Conservation (phyloP, 2,113 vertebrate genomes). For the Oxyura jamaicensis region DNA sequence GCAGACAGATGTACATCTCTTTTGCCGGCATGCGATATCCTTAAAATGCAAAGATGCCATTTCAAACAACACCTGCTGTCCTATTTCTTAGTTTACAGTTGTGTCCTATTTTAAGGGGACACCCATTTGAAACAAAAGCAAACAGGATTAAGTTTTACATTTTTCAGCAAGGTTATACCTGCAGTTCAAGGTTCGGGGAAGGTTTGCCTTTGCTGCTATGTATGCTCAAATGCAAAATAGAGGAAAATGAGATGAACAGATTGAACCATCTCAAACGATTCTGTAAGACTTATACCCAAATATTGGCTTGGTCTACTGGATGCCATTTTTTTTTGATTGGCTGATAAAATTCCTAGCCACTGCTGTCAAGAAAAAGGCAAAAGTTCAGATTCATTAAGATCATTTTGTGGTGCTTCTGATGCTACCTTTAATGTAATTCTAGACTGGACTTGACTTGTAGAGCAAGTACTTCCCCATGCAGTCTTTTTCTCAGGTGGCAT, state of each 20-base stretch:
- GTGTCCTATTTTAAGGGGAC: neutral
- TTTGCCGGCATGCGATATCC: neutral
- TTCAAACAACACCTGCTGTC: neutral
- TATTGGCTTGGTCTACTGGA: neutral
- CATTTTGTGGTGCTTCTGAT: neutral
- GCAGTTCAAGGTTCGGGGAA: neutral
- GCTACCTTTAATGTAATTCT: neutral
- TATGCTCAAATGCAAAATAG: neutral
- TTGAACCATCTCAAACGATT: neutral
- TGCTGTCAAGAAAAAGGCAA: neutral
- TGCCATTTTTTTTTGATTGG: neutral
- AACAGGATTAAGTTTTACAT: neutral
- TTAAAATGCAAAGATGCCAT: neutral
- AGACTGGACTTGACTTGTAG: neutral
- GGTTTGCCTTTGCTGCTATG: neutral
- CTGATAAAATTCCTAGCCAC: neutral
- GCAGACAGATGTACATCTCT: neutral
- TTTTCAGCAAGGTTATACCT: neutral
- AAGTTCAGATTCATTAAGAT: neutral
- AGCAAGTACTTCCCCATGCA: neutral
- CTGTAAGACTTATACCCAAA: neutral
- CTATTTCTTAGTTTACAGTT: neutral
- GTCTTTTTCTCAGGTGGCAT: neutral
- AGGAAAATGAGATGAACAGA: neutral
- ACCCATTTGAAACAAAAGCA: neutral